These are phyloP conservation scores for Sarcophaga variegata DNA, from an alignment of 2,888 invertebrate genomes.

Conservation along the genomic window DNA sequence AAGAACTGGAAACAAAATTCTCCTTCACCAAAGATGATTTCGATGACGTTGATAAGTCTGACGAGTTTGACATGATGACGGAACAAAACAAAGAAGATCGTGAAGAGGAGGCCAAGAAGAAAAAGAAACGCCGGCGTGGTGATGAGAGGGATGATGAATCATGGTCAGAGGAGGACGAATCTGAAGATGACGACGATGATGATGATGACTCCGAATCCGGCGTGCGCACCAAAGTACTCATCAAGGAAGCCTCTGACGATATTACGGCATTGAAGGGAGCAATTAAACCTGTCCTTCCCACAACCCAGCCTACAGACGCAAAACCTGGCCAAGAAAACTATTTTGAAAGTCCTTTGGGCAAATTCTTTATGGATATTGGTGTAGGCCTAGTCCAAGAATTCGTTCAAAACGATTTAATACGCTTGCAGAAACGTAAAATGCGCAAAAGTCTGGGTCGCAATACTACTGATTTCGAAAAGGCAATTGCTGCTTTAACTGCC, in stretches of 20 bases:
- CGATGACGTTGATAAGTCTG: conserved; percentile 83
- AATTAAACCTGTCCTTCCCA: conserved; percentile 81
- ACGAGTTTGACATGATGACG: conserved; percentile 83
- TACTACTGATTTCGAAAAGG: conserved; percentile 85
- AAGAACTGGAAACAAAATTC: conserved; percentile 85
- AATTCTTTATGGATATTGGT: conserved; percentile 95
- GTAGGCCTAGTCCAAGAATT: conserved; percentile 94
- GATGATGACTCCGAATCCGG: conserved; percentile 83
- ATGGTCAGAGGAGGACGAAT: conserved; percentile 83
- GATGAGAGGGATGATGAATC: conserved; percentile 84
- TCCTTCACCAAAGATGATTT: conserved; percentile 82
- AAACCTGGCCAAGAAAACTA: conserved; percentile 86
- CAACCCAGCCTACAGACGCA: conserved; percentile 72
- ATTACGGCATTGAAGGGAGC: conserved; percentile 83
- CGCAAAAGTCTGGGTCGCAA: conserved; percentile 86
- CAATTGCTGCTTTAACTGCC: conserved; percentile 91
- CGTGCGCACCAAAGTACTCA: conserved; percentile 82
- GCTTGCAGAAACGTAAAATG: conserved; percentile 91
- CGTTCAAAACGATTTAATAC: conserved; percentile 95
- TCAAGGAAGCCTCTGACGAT: conserved; percentile 84
- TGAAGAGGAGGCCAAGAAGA: conserved; percentile 76
- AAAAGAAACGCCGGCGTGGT: conserved; percentile 78
- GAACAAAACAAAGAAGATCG: conserved; percentile 81
- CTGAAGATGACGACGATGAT: conserved; percentile 82
- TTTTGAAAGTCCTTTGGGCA: conserved; percentile 93